Conservation (phyloP, 1,140 invertebrate species). For the Bombus affinis region DNA sequence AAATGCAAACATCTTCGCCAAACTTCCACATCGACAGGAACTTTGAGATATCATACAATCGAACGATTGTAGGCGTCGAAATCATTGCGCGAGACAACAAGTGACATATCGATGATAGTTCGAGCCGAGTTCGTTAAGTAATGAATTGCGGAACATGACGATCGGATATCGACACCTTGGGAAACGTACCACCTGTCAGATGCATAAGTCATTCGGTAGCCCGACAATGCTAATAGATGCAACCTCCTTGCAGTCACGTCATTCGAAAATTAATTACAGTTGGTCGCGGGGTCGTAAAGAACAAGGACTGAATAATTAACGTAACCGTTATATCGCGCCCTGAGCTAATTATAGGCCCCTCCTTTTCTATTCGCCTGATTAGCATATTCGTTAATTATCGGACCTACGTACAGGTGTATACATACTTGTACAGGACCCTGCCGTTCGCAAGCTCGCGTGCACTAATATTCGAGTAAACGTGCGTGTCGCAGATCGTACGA, state of each 20-base stretch:
- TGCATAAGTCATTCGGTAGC: slow-evolving; percentile 65
- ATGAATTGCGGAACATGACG: slow-evolving; percentile 47
- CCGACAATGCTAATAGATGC: slow-evolving; percentile 71
- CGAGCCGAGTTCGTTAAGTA: neutral
- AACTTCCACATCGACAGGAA: too few relatives aligned
- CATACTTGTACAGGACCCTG: slow-evolving; percentile 47
- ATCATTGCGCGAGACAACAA: neutral
- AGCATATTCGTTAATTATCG: slow-evolving; percentile 76
- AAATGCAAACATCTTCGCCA: too few relatives aligned
- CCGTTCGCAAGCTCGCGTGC: slow-evolving; percentile 59
- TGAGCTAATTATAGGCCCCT: slow-evolving; percentile 73
- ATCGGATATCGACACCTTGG: slow-evolving; percentile 57
- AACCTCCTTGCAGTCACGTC: slow-evolving; percentile 75
- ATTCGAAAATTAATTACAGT: slow-evolving; percentile 77
- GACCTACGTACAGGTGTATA: slow-evolving; percentile 44
- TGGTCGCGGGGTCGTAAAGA: slow-evolving; percentile 68
- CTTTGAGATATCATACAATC: too few relatives aligned
- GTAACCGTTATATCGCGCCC: slow-evolving; percentile 69
- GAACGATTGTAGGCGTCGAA: neutral
- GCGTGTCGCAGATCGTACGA: slow-evolving; percentile 55
- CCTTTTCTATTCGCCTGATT: slow-evolving; percentile 72
- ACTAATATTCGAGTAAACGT: slow-evolving; percentile 63
- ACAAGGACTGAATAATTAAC: slow-evolving; percentile 77
- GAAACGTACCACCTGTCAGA: slow-evolving; percentile 59
- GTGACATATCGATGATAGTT: neutral